phyloP scores from a whole-genome alignment of 2,797 vertebrate genomes.

The Tragelaphus eurycerus region DNA sequence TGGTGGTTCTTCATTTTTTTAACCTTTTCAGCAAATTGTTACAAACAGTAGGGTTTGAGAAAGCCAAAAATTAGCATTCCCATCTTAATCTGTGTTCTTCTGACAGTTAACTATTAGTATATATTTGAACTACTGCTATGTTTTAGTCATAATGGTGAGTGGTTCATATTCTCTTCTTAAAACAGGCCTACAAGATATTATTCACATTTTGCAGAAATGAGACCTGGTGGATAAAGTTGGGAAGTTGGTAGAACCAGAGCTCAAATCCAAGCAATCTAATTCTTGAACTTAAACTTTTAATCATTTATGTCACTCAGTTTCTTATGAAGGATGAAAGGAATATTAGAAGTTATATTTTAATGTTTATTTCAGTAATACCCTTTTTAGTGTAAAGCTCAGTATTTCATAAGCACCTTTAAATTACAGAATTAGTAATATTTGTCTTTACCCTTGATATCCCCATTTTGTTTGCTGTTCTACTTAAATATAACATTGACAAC shows the following conservation, averaged over 20 bases:
- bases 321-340: neutral
- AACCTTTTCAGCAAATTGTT: neutral
- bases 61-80: neutral
- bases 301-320: neutral
- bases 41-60: neutral
- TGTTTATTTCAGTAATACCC: neutral
- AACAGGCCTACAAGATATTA: neutral
- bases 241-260: neutral
- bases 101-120: neutral
- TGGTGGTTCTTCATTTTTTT: neutral
- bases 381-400: neutral
- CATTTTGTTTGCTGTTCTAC: neutral
- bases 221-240: neutral
- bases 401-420: constrained; percentile 9
- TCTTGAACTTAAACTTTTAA: neutral
- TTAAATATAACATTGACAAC: neutral
- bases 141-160: neutral
- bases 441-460: neutral
- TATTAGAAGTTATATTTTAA: neutral
- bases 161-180: neutral
- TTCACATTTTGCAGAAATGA: constrained; percentile 22
- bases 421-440: neutral
- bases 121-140: neutral
- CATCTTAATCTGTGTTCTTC: neutral
- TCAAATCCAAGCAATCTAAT: neutral